A percentile compares a stretch with the other conserved stretches of the same genome.
Conservation (phyloP, 2,797 vertebrate species). For the Paramormyrops hopkinsi region DNA sequence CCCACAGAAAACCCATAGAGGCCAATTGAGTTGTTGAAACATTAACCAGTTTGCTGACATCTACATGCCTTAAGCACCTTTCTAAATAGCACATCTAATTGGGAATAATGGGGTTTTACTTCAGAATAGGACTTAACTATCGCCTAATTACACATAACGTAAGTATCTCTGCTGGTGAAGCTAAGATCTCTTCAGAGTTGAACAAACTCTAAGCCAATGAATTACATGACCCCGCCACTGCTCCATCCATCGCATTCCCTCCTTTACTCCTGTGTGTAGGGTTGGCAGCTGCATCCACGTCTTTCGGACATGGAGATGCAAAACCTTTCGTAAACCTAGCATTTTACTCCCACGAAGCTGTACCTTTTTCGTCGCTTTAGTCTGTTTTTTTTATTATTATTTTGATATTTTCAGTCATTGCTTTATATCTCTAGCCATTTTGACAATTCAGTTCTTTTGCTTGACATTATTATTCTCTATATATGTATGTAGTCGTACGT, state of each 20-base stretch:
- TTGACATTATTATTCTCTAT: conserved; percentile 37
- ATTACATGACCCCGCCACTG: conserved; percentile 34
- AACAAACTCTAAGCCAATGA: conserved; percentile 3
- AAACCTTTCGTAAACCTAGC: conserved; percentile 52
- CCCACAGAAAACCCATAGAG: background rate
- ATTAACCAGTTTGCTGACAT: background rate
- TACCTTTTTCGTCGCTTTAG: conserved; percentile 46
- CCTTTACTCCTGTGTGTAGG: conserved; percentile 33
- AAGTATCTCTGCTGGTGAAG: conserved; percentile 6
- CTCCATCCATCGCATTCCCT: conserved; percentile 45
- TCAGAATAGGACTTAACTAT: background rate
- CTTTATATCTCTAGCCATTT: conserved; percentile 51
- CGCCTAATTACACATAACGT: background rate
- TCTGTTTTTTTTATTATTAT: conserved; percentile 48
- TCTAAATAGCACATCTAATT: background rate
- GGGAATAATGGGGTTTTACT: background rate
- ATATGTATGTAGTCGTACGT: conserved; percentile 65
- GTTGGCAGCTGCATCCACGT: conserved; percentile 61
- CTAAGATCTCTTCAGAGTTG: background rate
- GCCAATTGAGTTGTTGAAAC: background rate
- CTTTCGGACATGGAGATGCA: conserved; percentile 57
- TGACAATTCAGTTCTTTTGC: conserved; percentile 44
- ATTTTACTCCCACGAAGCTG: conserved; percentile 49
- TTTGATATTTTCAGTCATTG: conserved; percentile 63
- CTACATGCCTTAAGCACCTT: background rate